These are phyloP conservation scores for Brachirus orientalis DNA, from an alignment of 2,113 vertebrate species.

Conservation along the genomic window DNA sequence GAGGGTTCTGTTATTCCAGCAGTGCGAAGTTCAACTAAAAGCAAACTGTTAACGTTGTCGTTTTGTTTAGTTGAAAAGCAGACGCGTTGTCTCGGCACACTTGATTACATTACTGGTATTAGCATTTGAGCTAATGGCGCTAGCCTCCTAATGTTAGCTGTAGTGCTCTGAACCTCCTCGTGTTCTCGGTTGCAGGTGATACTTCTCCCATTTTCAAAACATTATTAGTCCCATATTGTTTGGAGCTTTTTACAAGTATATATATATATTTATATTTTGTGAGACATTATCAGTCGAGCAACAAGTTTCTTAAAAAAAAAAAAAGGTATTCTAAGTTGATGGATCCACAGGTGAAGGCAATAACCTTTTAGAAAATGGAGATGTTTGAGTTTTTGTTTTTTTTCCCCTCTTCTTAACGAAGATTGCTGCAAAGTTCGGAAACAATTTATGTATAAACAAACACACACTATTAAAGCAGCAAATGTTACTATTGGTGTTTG, in stretches of 20 bases:
- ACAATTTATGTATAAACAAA: slow-evolving; percentile 62
- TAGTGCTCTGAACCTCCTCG: slow-evolving; percentile 40
- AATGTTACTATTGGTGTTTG: slow-evolving; percentile 79
- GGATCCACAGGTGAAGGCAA: slow-evolving; percentile 66
- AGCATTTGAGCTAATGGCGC: slow-evolving; percentile 48
- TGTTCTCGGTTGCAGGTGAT: slow-evolving; percentile 32
- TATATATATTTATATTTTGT: slow-evolving; percentile 63
- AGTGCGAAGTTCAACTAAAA: slow-evolving; percentile 43
- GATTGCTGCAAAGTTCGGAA: slow-evolving; percentile 49
- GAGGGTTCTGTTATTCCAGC: slow-evolving; percentile 52
- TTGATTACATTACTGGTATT: slow-evolving; percentile 25
- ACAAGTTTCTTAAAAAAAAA: slow-evolving; percentile 47
- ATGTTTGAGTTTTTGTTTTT: slow-evolving; percentile 41
- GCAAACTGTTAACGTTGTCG: slow-evolving; percentile 13
- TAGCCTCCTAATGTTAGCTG: slow-evolving; percentile 45
- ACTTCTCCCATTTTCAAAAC: slow-evolving; percentile 38
- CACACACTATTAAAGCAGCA: slow-evolving; percentile 73
- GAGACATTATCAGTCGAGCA: slow-evolving; percentile 51
- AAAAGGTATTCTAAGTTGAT: slow-evolving; percentile 40
- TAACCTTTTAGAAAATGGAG: slow-evolving; percentile 59
- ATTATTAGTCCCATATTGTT: slow-evolving; percentile 49
- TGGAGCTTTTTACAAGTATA: slow-evolving; percentile 67
- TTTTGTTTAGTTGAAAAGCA: slow-evolving; percentile 30
- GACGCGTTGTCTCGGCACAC: slow-evolving; percentile 37
- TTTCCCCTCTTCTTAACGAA: slow-evolving; percentile 39